Conservation (phyloP, 2,888 invertebrate genomes). For the Volucella zonaria region DNA sequence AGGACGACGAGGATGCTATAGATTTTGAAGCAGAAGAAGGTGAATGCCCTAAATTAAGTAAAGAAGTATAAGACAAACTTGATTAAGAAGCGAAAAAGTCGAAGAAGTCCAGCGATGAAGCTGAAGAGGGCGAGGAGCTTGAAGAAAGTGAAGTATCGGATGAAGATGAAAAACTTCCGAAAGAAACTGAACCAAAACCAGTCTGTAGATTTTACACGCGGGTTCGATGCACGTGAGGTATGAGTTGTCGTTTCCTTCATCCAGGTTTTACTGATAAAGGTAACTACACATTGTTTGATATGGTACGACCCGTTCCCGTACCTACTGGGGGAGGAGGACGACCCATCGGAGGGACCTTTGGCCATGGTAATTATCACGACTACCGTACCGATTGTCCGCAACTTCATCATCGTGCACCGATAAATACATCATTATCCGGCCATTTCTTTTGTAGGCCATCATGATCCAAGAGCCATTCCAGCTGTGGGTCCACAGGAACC, state of each 20-base stretch:
- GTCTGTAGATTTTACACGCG: constrained; percentile 96
- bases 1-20: constrained; percentile 90
- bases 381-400: constrained; percentile 83
- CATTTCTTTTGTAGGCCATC: constrained; percentile 75
- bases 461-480: constrained; percentile 80
- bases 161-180: constrained; percentile 92
- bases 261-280: constrained; percentile 98
- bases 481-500: constrained; percentile 75
- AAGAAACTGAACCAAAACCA: constrained; percentile 93
- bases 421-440: constrained; percentile 80
- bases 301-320: constrained; percentile 90
- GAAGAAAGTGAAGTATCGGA: constrained; percentile 95
- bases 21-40: constrained; percentile 94
- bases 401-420: constrained; percentile 82
- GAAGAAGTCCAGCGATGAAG: constrained; percentile 76
- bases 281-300: constrained; percentile 96
- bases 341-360: constrained; percentile 74
- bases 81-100: constrained; percentile 84
- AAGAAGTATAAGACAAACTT: constrained; percentile 86
- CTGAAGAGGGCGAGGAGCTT: constrained; percentile 85
- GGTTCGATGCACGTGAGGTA: constrained; percentile 98
- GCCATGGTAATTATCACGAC: constrained; percentile 81
- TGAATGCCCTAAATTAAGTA: constrained; percentile 86
- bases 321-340: constrained; percentile 65
- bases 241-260: constrained; percentile 96